Base-by-base conservation (phyloP, 23 tunicate species). In the Diplosoma virens region DNA sequence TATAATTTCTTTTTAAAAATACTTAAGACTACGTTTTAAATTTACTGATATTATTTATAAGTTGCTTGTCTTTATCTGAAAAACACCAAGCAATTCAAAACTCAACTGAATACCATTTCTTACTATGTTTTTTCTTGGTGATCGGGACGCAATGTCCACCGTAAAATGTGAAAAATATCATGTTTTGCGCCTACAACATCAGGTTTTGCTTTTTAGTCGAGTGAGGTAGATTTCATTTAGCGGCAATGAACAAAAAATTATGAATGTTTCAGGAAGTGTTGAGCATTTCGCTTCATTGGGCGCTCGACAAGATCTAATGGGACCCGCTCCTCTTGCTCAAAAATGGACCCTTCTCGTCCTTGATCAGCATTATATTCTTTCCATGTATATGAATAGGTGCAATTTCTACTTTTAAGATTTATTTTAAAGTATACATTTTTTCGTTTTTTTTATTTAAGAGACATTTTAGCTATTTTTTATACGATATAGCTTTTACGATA, bases 271-370 rank as follows among this genome's bases (percentile, higher is more conserved):
- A 92, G 97, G 92, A 11, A 92, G 97, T 70, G 87, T 92, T 5
- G 92, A 92, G 29, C 88, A 92, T 52, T 58, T 32, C 59, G 77
- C 92, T 11, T 75, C 92, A 0, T 17, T 59, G 1, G 97, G 97
- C 3, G 92, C 84, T 11, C 76, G 77, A 60, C 76, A 41, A n/a
- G 83, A 81, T 37, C 48, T 85, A 31, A 76, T 85, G 64, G 97
- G 97, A 0, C 85, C 97, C 14, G 92, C 97, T 45, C 97, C 97
- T n/a, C 37, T 85, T 32, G 75, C 97, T 0, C 97, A 92, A 58
- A 85, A 76, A 28, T 94, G 99, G 99, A 87, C 94, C 3, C 76
- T 88, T 84, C 78, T 94, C 20, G 94, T 94, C 24, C 41, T 94
- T 52, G 99, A 94, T 54, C 25, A 83, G 45, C 86, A 88, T 58